phyloP scores from a whole-genome alignment of 2,113 vertebrate species.

The Falcunculus frontatus region DNA sequence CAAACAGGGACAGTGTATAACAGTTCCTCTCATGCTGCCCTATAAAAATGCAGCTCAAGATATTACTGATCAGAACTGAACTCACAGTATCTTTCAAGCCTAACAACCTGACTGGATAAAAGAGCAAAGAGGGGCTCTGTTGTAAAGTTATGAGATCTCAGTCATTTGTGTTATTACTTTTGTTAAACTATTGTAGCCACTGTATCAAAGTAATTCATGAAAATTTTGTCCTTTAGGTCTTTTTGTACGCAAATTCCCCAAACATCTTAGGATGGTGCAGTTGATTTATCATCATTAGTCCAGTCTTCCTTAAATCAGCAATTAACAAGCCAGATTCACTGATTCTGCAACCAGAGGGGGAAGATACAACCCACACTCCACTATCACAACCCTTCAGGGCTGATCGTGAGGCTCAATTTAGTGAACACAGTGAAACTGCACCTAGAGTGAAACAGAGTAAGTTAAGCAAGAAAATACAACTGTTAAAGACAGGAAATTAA shows the following conservation, averaged over 20 bases:
- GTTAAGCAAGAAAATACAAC: neutral
- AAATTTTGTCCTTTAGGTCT: neutral
- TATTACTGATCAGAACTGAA: neutral
- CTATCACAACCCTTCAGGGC: neutral
- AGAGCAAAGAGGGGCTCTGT: neutral
- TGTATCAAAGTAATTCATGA: neutral
- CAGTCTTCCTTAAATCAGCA: neutral
- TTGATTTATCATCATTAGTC: neutral
- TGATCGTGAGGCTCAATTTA: neutral
- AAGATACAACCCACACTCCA: neutral
- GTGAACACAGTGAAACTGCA: neutral
- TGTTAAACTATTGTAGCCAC: neutral
- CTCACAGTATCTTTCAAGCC: neutral
- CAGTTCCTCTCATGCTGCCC: neutral
- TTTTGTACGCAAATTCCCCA: neutral
- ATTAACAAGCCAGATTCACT: neutral
- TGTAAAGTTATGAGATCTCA: neutral
- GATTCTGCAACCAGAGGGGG: neutral
- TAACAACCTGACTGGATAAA: neutral
- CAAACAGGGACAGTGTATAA: neutral
- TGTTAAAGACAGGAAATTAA: neutral
- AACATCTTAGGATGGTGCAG: neutral
- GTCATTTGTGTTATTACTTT: neutral
- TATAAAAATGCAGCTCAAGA: neutral
- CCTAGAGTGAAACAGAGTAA: neutral